These are phyloP conservation scores for Hyla sarda DNA, from an alignment of 2,113 vertebrate species.

Conservation along the genomic window DNA sequence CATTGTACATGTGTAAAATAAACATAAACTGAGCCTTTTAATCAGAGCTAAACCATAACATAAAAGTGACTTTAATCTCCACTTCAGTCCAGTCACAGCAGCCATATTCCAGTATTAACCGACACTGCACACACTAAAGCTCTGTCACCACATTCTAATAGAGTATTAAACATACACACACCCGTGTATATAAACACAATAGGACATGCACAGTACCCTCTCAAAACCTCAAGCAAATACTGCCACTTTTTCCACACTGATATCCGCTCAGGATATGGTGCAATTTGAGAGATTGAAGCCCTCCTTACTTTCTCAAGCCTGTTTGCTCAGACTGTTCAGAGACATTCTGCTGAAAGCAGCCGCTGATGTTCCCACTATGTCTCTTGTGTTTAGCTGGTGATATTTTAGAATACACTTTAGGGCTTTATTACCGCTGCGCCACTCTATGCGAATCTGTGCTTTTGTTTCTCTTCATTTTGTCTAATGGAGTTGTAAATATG, in stretches of 20 bases:
- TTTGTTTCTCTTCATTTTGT: background rate
- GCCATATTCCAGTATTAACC: constrained; percentile 38
- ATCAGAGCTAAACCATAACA: background rate
- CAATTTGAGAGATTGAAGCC: constrained; percentile 12
- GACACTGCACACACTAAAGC: background rate
- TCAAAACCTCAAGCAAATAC: constrained; percentile 29
- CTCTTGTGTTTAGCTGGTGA: background rate
- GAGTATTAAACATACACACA: constrained; percentile 12
- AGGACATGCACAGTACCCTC: constrained; percentile 19
- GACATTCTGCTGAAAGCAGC: constrained; percentile 30
- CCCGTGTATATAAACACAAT: constrained; percentile 31
- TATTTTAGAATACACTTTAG: background rate
- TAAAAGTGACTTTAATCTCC: background rate
- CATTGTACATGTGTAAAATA: background rate
- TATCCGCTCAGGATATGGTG: constrained; percentile 43
- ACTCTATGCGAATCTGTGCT: too few relatives aligned
- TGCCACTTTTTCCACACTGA: constrained; percentile 29
- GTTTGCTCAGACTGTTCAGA: constrained; percentile 29
- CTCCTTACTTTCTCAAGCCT: constrained; percentile 15
- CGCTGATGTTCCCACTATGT: constrained; percentile 40
- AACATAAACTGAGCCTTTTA: background rate
- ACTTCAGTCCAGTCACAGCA: constrained; percentile 11
- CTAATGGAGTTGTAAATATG: too few relatives aligned
- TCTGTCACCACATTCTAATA: constrained; percentile 28
- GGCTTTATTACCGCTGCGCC: too few relatives aligned